phyloP scores from a whole-genome alignment of 2,888 invertebrate species.

The Aphidoletes aphidimyza region DNA sequence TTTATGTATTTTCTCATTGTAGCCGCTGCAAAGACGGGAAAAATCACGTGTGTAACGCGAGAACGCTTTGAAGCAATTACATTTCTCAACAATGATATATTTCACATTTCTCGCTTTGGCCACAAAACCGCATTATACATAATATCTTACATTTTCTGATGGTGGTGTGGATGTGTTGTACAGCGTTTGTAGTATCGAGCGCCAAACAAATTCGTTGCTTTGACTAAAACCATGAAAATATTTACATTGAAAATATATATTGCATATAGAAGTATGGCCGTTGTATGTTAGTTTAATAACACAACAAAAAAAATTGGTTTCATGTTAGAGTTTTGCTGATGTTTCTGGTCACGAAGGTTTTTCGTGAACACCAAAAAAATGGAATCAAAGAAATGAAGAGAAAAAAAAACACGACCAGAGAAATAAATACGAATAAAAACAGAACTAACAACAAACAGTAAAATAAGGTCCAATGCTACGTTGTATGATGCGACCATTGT shows the following conservation, averaged over 20 bases:
- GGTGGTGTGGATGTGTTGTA: too few species aligned
- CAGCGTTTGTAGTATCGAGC: neutral
- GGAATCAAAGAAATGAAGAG: neutral
- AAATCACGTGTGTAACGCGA: conserved; percentile 48
- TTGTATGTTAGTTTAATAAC: conserved; percentile 17
- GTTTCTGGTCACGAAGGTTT: conserved; percentile 37
- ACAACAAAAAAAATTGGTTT: conserved; percentile 51
- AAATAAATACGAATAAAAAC: neutral
- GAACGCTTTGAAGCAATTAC: conserved; percentile 34
- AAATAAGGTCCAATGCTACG: neutral
- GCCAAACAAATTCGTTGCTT: neutral
- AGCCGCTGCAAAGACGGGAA: neutral
- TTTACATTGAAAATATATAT: conserved; percentile 34
- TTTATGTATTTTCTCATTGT: neutral
- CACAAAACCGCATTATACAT: neutral
- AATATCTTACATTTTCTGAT: too few species aligned
- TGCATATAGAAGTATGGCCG: too few species aligned
- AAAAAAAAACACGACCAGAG: neutral
- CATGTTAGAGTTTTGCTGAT: conserved; percentile 9
- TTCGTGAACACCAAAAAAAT: neutral
- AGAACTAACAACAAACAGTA: neutral
- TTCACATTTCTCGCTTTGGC: neutral
- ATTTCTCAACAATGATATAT: conserved; percentile 47
- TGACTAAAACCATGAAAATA: neutral
- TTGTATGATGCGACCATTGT: conserved; percentile 24